Conservation (phyloP, 2,888 invertebrate species). For the Chymomyza amoena region DNA sequence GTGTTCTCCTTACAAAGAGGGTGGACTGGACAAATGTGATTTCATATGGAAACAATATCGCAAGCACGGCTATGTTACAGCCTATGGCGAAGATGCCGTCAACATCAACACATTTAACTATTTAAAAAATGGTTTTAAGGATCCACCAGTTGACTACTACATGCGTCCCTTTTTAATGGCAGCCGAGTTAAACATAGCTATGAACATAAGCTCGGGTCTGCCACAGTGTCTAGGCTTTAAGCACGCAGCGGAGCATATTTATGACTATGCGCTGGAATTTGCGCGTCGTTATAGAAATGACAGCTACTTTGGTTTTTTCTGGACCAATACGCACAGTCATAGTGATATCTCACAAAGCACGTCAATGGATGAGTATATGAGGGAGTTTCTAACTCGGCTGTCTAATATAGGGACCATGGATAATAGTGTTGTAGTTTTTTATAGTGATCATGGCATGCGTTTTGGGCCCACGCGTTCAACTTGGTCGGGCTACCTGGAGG, state of each 20-base stretch:
- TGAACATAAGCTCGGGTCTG: conserved; percentile 80
- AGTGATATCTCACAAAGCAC: conserved; percentile 84
- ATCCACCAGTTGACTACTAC: conserved; percentile 90
- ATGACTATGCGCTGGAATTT: conserved; percentile 85
- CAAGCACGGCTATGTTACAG: conserved; percentile 86
- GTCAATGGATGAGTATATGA: conserved; percentile 83
- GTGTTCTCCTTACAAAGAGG: conserved; percentile 79
- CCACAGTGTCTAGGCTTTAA: conserved; percentile 83
- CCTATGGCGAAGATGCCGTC: conserved; percentile 88
- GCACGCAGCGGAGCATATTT: conserved; percentile 84
- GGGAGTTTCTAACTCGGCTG: conserved; percentile 82
- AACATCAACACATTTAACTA: conserved; percentile 86
- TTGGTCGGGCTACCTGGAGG: conserved; percentile 87
- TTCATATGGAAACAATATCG: conserved; percentile 89
- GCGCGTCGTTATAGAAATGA: conserved; percentile 82
- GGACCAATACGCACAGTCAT: conserved; percentile 89
- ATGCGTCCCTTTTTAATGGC: conserved; percentile 86
- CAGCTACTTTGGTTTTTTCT: conserved; percentile 87
- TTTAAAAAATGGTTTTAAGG: conserved; percentile 85
- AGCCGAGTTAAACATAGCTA: conserved; percentile 81
- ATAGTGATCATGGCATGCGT: conserved; percentile 89
- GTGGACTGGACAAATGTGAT: conserved; percentile 84
- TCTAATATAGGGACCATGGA: conserved; percentile 82
- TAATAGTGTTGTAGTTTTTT: conserved; percentile 84
- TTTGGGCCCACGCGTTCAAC: conserved; percentile 86